These are phyloP conservation scores for Chondrosia reniformis DNA, from an alignment of 37 sponge, comb jelly and placozoan species.

Conservation along the genomic window DNA sequence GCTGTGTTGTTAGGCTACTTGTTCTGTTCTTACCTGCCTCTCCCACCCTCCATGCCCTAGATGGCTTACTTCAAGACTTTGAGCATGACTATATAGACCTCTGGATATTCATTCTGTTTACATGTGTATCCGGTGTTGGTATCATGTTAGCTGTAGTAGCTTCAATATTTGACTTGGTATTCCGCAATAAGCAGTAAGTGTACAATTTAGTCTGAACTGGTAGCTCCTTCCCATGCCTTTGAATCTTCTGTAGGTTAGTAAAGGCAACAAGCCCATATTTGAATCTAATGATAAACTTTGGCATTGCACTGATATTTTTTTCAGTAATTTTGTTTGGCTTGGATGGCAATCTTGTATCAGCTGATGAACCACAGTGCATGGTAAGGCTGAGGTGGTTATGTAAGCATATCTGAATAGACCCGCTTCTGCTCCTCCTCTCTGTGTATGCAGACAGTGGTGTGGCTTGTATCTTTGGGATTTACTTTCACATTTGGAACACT, in stretches of 20 bases:
- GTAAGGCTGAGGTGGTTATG: not conserved
- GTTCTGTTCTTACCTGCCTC: not conserved
- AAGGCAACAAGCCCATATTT: slow-evolving; percentile 56
- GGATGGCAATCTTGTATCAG: not conserved
- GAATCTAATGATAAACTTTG: slow-evolving; percentile 43
- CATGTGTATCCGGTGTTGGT: not conserved
- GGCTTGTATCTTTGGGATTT: slow-evolving; percentile 47
- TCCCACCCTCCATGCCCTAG: not conserved
- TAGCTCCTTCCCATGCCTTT: not conserved
- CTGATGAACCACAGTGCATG: not conserved
- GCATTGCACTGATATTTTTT: slow-evolving; percentile 46
- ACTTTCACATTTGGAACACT: slow-evolving; percentile 50
- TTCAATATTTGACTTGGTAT: not conserved
- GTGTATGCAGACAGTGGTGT: slow-evolving; percentile 17
- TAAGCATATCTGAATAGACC: not conserved
- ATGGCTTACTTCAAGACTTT: slow-evolving; percentile 8
- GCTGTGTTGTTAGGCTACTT: not conserved
- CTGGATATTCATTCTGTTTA: not conserved
- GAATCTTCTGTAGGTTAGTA: slow-evolving; percentile 27
- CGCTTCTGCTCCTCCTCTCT: not conserved
- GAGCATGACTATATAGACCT: slow-evolving; percentile 15
- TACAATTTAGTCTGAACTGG: not conserved
- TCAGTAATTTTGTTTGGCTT: slow-evolving; percentile 44
- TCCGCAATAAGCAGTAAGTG: slow-evolving; percentile 26
- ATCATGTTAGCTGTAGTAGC: slow-evolving; percentile 11